A percentile compares a stretch with the other conserved stretches of the same genome.
Evolutionary conservation across 37 sponge, comb jelly and placozoan species (phyloP).

Genomic region (Haliclona indistincta): DNA sequence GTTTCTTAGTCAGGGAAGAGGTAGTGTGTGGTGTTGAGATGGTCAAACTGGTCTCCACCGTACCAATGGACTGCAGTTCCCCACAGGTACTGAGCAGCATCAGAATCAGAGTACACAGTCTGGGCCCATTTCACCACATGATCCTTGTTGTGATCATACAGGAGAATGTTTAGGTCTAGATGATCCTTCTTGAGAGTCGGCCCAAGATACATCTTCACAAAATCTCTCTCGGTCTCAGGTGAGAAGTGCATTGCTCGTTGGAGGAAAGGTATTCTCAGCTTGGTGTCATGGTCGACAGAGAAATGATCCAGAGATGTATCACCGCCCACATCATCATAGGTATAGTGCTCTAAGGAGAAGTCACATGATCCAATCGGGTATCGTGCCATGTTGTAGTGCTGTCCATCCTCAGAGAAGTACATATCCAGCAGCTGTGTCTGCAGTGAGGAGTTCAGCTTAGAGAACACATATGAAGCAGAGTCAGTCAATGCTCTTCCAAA

Average conservation of each 20-base stretch:
- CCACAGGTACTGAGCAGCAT: constrained; percentile 76
- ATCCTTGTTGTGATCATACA: constrained; percentile 84
- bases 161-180: constrained; percentile 61
- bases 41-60: constrained; percentile 63
- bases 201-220: constrained; percentile 54
- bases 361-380: constrained; percentile 83
- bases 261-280: constrained; percentile 74
- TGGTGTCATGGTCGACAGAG: constrained; percentile 59
- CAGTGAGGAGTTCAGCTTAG: constrained; percentile 48
- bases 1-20: constrained; percentile 38
- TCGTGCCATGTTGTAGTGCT: constrained; percentile 74
- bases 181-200: constrained; percentile 57
- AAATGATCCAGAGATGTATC: constrained; percentile 66
- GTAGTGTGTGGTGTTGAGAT: constrained; percentile 70
- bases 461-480: constrained; percentile 73
- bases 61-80: constrained; percentile 88
- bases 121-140: constrained; percentile 83
- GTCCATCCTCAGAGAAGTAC: constrained; percentile 79
- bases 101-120: constrained; percentile 65
- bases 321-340: constrained; percentile 59
- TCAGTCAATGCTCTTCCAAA: constrained; percentile 94
- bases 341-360: constrained; percentile 70
- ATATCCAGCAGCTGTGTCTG: constrained; percentile 60
- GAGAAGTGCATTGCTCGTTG: constrained; percentile 69
- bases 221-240: constrained; percentile 76